Evolutionary conservation across 92 coral and sea anemone genomes (phyloP).

Genomic region (Parazoanthus atlanticus): DNA sequence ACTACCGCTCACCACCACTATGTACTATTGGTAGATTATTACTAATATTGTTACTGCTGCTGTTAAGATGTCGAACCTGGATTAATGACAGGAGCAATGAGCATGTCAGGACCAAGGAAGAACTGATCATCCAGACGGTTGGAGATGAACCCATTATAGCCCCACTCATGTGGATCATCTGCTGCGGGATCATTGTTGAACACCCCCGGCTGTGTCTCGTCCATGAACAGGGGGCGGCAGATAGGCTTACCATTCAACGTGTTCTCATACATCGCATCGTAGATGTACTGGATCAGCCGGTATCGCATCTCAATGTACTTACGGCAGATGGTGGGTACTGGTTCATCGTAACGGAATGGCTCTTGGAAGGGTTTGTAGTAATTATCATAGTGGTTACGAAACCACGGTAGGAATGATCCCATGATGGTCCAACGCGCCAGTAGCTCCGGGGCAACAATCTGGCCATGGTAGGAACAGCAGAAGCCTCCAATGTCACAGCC

Average conservation of each 20-base stretch:
- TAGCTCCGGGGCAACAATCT: slow-evolving; percentile 75
- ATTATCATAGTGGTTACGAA: slow-evolving; percentile 82
- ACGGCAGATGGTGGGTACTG: slow-evolving; percentile 79
- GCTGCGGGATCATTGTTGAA: slow-evolving; percentile 74
- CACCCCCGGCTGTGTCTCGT: slow-evolving; percentile 64
- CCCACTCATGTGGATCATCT: slow-evolving; percentile 75
- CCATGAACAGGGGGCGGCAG: slow-evolving; percentile 84
- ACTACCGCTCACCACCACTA: not conserved
- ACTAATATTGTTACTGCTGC: too few relatives aligned
- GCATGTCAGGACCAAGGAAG: slow-evolving; percentile 70
- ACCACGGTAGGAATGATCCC: slow-evolving; percentile 86
- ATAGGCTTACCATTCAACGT: slow-evolving; percentile 74
- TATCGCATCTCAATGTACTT: slow-evolving; percentile 84
- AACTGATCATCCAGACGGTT: slow-evolving; percentile 85
- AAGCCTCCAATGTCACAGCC: slow-evolving; percentile 84
- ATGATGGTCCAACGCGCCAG: slow-evolving; percentile 79
- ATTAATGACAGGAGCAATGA: slow-evolving; percentile 72
- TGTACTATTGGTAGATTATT: not conserved
- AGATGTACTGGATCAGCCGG: slow-evolving; percentile 75
- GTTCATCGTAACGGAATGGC: slow-evolving; percentile 70
- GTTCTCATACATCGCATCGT: slow-evolving; percentile 84
- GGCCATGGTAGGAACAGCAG: slow-evolving; percentile 65
- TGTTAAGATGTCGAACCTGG: slow-evolving; percentile 47
- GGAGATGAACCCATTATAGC: slow-evolving; percentile 61
- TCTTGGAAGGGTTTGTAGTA: slow-evolving; percentile 77